Conservation (phyloP, 2,888 invertebrate genomes). For the Notodonta ziczac region DNA sequence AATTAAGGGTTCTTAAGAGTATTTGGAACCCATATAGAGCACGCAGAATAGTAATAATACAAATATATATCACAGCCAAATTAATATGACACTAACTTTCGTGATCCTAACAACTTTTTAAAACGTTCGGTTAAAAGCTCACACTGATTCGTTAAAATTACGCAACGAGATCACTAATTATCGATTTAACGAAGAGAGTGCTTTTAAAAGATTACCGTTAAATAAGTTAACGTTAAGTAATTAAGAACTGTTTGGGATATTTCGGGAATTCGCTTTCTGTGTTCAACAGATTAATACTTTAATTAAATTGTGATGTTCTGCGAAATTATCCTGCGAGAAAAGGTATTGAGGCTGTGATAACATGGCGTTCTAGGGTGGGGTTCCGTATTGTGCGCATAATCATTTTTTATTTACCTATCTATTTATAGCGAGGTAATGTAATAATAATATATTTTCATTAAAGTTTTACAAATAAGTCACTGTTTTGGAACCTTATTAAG, state of each 20-base stretch:
- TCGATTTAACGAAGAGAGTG: conserved; percentile 34
- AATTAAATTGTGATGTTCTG: conserved; percentile 40
- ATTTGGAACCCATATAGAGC: no score
- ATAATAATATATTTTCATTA: no score
- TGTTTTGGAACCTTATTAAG: no score
- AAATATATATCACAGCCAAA: background rate
- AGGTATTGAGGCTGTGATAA: background rate
- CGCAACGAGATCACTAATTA: conserved; percentile 35
- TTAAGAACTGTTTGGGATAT: conserved; percentile 38
- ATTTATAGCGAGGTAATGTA: no score
- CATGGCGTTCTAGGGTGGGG: no score
- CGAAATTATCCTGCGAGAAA: conserved; percentile 35
- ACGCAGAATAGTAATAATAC: no score
- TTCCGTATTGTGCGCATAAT: no score
- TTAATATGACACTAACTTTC: background rate
- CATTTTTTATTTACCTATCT: no score
- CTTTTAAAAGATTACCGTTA: conserved; percentile 40
- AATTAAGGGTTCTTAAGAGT: background rate
- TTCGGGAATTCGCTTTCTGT: conserved; percentile 43
- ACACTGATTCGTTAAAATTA: conserved; percentile 26
- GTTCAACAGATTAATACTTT: conserved; percentile 39
- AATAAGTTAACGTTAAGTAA: conserved; percentile 43
- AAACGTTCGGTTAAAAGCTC: conserved; percentile 18
- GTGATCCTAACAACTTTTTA: background rate
- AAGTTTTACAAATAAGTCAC: no score